Conservation (phyloP, 1,140 invertebrate species). For the Tetragnatha versicolor region DNA sequence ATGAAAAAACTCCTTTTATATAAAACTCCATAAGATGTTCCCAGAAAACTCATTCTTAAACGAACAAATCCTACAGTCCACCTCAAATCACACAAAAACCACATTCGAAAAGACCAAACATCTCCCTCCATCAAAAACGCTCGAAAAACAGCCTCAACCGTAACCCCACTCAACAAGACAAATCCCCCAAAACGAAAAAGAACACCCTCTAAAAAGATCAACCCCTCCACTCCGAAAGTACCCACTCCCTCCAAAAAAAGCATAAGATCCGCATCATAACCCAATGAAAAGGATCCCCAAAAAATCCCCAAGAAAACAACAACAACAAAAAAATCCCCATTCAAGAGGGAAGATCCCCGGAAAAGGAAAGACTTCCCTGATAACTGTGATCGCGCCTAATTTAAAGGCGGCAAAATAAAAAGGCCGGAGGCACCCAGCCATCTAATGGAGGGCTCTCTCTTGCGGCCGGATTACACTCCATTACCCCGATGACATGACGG, state of each 20-base stretch:
- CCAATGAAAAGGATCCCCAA: slow-evolving; percentile 20
- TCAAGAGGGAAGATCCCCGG: neutral
- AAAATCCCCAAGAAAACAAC: neutral
- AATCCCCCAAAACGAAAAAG: neutral
- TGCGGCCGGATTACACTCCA: slow-evolving; percentile 54
- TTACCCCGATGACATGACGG: slow-evolving; percentile 54
- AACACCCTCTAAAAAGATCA: neutral
- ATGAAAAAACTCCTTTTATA: too few species aligned
- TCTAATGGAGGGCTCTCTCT: slow-evolving; percentile 46
- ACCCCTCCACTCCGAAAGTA: slow-evolving; percentile 1
- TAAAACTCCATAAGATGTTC: too few species aligned
- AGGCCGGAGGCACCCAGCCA: slow-evolving; percentile 1
- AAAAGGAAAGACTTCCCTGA: neutral
- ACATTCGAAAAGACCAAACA: too few species aligned
- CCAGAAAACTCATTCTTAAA: too few species aligned
- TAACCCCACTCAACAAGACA: too few species aligned
- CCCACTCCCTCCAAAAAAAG: neutral
- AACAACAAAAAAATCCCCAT: neutral
- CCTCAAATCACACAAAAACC: too few species aligned
- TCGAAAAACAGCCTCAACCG: neutral
- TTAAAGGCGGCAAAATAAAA: slow-evolving; percentile 13
- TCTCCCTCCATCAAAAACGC: too few species aligned
- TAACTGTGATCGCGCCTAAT: slow-evolving; percentile 49
- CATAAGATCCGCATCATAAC: slow-evolving; percentile 42
- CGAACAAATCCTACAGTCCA: too few species aligned